A percentile compares a stretch with the other conserved stretches of the same genome.
Conservation (phyloP, 30 jellyfish, hydroid and myxozoan species). For the Turritopsis rubra region DNA sequence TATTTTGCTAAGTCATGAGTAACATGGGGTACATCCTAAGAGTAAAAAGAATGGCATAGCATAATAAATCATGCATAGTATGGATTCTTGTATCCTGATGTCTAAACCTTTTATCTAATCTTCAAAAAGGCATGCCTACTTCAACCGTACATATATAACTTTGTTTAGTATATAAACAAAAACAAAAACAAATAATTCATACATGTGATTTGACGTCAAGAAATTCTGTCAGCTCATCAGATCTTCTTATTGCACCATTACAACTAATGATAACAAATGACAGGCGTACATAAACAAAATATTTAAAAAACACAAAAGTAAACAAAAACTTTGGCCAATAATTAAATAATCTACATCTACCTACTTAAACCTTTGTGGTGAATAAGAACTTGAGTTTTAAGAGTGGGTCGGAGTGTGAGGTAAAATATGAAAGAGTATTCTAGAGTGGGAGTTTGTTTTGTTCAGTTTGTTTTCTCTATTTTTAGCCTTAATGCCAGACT, state of each 20-base stretch:
- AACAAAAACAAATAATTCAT: conserved; percentile 24
- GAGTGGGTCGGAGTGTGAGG: too few species aligned
- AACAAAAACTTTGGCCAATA: too few species aligned
- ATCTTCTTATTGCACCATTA: conserved; percentile 68
- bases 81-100: too few species aligned
- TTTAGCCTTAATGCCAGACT: too few species aligned
- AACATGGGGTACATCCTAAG: conserved; percentile 72
- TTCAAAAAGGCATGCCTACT: background rate
- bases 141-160: background rate
- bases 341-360: too few species aligned
- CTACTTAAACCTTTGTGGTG: too few species aligned
- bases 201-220: conserved; percentile 87
- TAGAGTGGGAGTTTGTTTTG: too few species aligned
- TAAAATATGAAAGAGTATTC: too few species aligned
- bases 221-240: conserved; percentile 75
- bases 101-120: too few species aligned
- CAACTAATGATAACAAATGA: conserved; percentile 46
- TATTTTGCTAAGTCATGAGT: conserved; percentile 49
- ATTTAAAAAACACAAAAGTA: background rate
- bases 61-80: too few species aligned
- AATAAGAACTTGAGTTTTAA: too few species aligned
- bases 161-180: background rate
- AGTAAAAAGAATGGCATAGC: background rate
- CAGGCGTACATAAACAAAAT: background rate
- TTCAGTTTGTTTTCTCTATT: too few species aligned